phyloP scores from a whole-genome alignment of 2,113 vertebrate species.

The Phylloscopus trochilus region DNA sequence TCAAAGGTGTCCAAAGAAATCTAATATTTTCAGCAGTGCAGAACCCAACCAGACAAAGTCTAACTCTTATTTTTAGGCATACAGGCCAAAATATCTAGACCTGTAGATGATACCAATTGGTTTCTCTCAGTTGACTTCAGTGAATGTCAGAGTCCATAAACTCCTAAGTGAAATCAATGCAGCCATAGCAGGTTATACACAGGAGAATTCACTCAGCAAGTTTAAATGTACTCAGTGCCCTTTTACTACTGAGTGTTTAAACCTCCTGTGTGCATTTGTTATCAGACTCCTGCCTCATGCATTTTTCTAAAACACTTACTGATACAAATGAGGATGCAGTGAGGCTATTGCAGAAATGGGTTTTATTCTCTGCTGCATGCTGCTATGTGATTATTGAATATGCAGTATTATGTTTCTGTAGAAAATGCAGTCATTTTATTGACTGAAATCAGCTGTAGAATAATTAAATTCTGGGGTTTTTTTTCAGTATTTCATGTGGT shows the following conservation, averaged over 20 bases:
- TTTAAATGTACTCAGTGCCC: background rate
- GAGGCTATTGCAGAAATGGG: background rate
- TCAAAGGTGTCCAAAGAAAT: background rate
- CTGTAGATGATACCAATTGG: background rate
- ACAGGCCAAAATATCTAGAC: background rate
- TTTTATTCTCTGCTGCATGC: background rate
- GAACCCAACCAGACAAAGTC: background rate
- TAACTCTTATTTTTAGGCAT: background rate
- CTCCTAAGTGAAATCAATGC: constrained; percentile 1
- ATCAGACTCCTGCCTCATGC: background rate
- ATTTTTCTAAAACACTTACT: background rate
- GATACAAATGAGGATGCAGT: background rate
- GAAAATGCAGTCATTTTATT: background rate
- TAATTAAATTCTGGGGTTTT: constrained; percentile 10
- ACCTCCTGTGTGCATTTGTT: background rate
- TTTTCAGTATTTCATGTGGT: background rate
- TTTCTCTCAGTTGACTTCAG: background rate
- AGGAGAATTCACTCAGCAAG: background rate
- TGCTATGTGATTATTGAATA: background rate
- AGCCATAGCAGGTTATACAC: background rate
- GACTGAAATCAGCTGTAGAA: background rate
- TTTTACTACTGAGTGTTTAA: constrained; percentile 12
- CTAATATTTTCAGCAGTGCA: background rate
- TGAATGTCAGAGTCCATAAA: background rate
- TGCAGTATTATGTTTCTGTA: background rate